phyloP scores from a whole-genome alignment of 2,797 vertebrate species.

The Platalea minor region DNA sequence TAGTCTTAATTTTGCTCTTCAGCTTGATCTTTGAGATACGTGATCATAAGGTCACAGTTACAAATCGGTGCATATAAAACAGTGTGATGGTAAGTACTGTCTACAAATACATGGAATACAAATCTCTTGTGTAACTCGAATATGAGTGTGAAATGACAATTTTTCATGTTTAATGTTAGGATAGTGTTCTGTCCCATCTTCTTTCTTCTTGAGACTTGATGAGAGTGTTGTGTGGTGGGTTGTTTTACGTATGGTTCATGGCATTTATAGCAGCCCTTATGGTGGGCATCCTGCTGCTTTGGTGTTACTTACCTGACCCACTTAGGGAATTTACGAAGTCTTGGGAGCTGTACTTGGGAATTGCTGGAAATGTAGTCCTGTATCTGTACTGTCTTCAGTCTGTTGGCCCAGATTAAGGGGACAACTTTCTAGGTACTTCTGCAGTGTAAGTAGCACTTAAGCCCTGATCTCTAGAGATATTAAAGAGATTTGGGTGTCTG shows the following conservation, averaged over 20 bases:
- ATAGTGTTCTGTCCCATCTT: not conserved
- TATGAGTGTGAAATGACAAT: not conserved
- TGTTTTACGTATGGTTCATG: not conserved
- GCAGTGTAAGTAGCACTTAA: slow-evolving; percentile 40
- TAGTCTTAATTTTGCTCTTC: not conserved
- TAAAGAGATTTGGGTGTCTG: slow-evolving; percentile 35
- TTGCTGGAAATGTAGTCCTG: not conserved
- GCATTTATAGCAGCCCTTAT: not conserved
- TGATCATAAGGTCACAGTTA: not conserved
- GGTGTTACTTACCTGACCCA: not conserved
- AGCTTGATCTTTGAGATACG: not conserved
- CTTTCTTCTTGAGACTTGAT: not conserved
- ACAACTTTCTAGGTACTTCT: slow-evolving; percentile 47
- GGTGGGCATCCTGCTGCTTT: not conserved
- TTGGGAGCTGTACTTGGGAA: not conserved
- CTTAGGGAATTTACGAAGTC: not conserved
- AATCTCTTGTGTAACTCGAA: not conserved
- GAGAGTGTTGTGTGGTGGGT: not conserved
- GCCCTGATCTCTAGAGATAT: slow-evolving; percentile 7
- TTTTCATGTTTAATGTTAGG: not conserved
- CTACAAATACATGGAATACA: not conserved
- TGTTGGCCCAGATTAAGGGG: slow-evolving; percentile 23
- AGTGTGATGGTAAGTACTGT: slow-evolving; percentile 25
- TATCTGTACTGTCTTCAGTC: not conserved
- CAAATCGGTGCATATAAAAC: not conserved